These are phyloP conservation scores for Pygmarrhopalites habei DNA, from an alignment of 1,140 invertebrate species.

Conservation along the genomic window DNA sequence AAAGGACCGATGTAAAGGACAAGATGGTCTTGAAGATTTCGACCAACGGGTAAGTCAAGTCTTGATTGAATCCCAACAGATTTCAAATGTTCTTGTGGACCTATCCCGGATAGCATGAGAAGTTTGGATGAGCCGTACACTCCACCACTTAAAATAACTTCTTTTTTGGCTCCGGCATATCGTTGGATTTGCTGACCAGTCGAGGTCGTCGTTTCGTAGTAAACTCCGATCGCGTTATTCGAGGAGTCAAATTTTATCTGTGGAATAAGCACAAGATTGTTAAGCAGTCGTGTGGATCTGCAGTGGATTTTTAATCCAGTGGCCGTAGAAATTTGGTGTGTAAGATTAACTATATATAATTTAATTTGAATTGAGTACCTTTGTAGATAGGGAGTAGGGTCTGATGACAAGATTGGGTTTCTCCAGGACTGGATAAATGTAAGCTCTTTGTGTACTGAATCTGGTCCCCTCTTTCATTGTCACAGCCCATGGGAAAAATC, in stretches of 20 bases:
- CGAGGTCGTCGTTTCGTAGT: not conserved
- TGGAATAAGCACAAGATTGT: not conserved
- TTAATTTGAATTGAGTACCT: not conserved
- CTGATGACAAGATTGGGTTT: conserved; percentile 56
- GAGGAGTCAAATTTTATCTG: not conserved
- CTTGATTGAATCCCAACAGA: not conserved
- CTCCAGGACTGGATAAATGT: conserved; percentile 56
- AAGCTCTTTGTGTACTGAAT: conserved; percentile 64
- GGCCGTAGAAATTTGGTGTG: not conserved
- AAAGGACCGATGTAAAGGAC: not conserved
- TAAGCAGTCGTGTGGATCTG: not conserved
- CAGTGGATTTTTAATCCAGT: not conserved
- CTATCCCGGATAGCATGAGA: conserved; percentile 45
- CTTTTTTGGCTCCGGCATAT: conserved; percentile 9
- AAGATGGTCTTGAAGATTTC: not conserved
- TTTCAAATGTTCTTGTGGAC: conserved; percentile 36
- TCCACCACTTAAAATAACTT: conserved; percentile 20
- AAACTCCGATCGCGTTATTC: not conserved
- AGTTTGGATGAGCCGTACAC: conserved; percentile 37
- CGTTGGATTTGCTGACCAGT: not conserved
- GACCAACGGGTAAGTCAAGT: conserved; percentile 2
- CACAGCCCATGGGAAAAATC: conserved; percentile 56
- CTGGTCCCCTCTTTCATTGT: conserved; percentile 59
- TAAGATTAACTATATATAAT: not conserved
- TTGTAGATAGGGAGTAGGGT: conserved; percentile 54